phyloP scores from a whole-genome alignment of 2,888 invertebrate species.

The Thera britannica region DNA sequence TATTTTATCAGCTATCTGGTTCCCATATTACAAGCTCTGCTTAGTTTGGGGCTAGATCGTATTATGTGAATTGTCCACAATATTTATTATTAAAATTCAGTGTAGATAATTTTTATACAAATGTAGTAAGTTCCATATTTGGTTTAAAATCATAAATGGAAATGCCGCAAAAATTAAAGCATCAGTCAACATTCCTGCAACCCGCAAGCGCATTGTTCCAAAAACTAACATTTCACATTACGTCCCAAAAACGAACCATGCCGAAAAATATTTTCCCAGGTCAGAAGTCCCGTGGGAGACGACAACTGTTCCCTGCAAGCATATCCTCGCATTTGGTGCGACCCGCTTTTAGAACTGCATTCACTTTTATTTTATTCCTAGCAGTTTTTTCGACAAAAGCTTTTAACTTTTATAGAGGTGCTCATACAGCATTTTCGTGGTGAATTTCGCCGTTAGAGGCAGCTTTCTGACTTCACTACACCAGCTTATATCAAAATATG shows the following conservation, averaged over 20 bases:
- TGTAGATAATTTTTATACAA: not conserved
- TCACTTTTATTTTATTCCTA: conserved; percentile 68
- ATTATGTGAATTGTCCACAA: no score
- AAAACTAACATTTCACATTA: conserved; percentile 55
- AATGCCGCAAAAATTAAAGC: conserved; percentile 14
- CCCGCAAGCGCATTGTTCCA: conserved; percentile 34
- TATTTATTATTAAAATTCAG: no score
- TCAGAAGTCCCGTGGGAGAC: conserved; percentile 67
- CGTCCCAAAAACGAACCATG: conserved; percentile 49
- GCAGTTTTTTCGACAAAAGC: conserved; percentile 76
- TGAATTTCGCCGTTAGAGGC: conserved; percentile 51
- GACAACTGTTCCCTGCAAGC: conserved; percentile 63
- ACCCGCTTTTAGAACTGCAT: conserved; percentile 68
- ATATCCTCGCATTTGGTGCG: conserved; percentile 59
- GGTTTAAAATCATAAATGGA: not conserved
- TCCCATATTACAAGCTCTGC: no score
- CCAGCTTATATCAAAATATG: no score
- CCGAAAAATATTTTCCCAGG: conserved; percentile 64
- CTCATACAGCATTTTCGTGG: conserved; percentile 68
- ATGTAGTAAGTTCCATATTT: not conserved
- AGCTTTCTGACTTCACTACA: not conserved
- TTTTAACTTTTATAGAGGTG: conserved; percentile 79
- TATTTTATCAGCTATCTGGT: no score
- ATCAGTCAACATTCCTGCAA: conserved; percentile 24
- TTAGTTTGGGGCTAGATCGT: no score